Evolutionary conservation across 2,113 vertebrate genomes (phyloP).

Genomic region (Phaetusa simplex): DNA sequence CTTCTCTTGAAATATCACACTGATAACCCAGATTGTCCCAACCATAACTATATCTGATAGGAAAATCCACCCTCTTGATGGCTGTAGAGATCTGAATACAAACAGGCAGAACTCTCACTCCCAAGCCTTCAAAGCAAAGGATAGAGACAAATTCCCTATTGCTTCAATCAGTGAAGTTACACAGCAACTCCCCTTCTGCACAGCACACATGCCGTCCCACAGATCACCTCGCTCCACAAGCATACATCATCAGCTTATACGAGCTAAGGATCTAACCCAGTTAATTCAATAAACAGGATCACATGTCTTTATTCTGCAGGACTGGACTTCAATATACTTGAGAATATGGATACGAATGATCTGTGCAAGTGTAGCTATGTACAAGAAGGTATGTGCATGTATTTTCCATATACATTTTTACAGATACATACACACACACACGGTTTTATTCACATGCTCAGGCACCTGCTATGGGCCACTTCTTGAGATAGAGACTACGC

Average conservation of each 20-base stretch:
- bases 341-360: background rate
- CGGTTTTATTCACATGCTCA: background rate
- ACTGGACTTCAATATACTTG: background rate
- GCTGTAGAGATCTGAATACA: background rate
- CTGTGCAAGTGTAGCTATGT: background rate
- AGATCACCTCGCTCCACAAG: background rate
- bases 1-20: background rate
- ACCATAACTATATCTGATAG: background rate
- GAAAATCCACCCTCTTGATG: background rate
- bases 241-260: background rate
- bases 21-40: background rate
- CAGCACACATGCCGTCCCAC: background rate
- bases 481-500: background rate
- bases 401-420: background rate
- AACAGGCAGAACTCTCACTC: background rate
- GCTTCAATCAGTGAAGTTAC: background rate
- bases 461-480: background rate
- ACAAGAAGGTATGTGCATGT: background rate
- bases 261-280: background rate
- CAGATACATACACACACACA: background rate
- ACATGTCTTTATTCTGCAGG: background rate
- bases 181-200: accelerated
- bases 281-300: background rate
- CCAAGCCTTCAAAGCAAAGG: background rate
- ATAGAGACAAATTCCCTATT: background rate